Conservation (phyloP, 2,888 invertebrate genomes). For the Sesia bembeciformis region DNA sequence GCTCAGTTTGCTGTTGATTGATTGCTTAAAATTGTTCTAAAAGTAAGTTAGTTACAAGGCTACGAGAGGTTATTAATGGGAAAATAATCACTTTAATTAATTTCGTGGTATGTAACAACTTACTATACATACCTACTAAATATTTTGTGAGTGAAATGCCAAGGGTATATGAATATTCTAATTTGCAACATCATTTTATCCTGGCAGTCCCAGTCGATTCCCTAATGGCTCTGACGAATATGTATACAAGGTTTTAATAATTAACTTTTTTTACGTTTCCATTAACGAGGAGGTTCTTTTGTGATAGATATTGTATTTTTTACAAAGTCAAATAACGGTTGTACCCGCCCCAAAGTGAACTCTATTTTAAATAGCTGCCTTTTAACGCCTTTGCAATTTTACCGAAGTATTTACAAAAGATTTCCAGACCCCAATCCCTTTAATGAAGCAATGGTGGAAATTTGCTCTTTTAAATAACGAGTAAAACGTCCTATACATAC, state of each 20-base stretch:
- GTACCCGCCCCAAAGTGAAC: background rate
- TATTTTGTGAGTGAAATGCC: too few relatives aligned
- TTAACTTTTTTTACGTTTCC: slow-evolving; percentile 5
- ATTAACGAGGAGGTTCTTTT: background rate
- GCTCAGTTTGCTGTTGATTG: slow-evolving; percentile 30
- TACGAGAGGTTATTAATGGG: too few relatives aligned
- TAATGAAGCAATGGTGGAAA: slow-evolving; percentile 2
- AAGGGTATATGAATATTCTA: too few relatives aligned
- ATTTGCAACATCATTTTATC: background rate
- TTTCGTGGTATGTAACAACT: too few relatives aligned
- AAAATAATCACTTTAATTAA: too few relatives aligned
- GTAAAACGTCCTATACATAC: background rate
- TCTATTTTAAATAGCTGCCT: slow-evolving; percentile 5
- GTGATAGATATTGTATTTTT: slow-evolving; percentile 1
- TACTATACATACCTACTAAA: too few relatives aligned
- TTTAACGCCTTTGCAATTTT: slow-evolving; percentile 2
- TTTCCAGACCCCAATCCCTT: slow-evolving; percentile 1
- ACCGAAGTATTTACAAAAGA: slow-evolving; percentile 5
- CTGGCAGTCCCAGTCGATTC: background rate
- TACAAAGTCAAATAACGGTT: background rate
- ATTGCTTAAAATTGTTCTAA: slow-evolving; percentile 15
- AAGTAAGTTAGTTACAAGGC: too few relatives aligned
- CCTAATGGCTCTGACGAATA: slow-evolving; percentile 4
- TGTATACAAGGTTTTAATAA: slow-evolving; percentile 6
- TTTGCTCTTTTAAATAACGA: background rate